Evolutionary conservation across 2,888 invertebrate genomes (phyloP), one percentile per base, ranked within the genome.

Genomic region (Cerastis rubricosa): DNA sequence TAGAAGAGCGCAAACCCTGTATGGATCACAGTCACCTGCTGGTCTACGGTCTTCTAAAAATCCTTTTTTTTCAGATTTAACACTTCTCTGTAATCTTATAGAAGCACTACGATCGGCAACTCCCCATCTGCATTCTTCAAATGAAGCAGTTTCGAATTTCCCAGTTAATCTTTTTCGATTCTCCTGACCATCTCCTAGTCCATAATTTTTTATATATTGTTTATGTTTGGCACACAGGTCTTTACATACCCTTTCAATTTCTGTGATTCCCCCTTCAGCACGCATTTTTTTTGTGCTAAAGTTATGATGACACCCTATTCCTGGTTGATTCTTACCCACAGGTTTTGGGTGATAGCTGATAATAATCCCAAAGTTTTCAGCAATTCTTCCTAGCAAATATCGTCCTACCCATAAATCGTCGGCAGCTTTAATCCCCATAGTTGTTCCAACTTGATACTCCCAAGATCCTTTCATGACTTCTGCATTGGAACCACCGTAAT

Each of bases 381-480:
- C 98, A 70, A 99, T 98, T 89, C 98, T 97, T 89, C 98, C 98
- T 68, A 99, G 95, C 80, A 99, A 97, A 94, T 98, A 99, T 79
- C 99, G 97, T 0, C 98, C 98, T 89, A 99, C 97, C 99, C 99
- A 99, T 74, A 99, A 95, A 90, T 99, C 98, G 90, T 99, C 99
- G 0, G 98, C 98, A 85, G 98, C 97, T 72, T 97, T 97, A 78
- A 99, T 98, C 2, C 99, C 99, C 87, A 97, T 97, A 87, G 98
- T 98, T 0, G 99, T 98, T n/a, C 99, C 99, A 22, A 99, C 98
- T 96, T 99, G 99, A 94, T 97, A 98, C 94, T 98, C 98, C 98
- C 98, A 98, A 95, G 99, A 99, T 25, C 99, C 98, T 61, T 99
- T 99, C 99, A 99, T 99, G 47, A 99, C 99, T 97, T 99, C 99